phyloP scores from a whole-genome alignment of 1,140 invertebrate species.

The Drosophila obscura region DNA sequence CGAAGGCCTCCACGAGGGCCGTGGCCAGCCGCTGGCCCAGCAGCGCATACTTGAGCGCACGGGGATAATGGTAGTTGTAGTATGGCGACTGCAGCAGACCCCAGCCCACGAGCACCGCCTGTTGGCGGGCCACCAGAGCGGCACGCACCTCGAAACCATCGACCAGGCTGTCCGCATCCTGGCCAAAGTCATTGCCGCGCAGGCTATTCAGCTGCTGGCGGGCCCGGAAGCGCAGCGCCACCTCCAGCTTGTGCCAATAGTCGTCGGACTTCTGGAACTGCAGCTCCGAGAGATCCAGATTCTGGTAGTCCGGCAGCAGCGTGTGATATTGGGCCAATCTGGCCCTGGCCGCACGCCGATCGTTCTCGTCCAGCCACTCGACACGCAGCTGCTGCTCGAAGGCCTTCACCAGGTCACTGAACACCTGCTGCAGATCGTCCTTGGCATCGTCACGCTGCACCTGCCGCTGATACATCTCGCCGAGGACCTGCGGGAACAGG shows the following conservation, averaged over 20 bases:
- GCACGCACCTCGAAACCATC: constrained; percentile 62
- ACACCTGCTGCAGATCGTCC: constrained; percentile 59
- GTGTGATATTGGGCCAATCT: constrained; percentile 47
- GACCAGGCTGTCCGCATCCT: constrained; percentile 18
- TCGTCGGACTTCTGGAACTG: constrained; percentile 57
- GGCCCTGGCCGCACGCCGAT: constrained; percentile 47
- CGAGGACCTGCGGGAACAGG: constrained; percentile 64
- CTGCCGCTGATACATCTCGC: constrained; percentile 64
- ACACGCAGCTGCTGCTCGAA: constrained; percentile 55
- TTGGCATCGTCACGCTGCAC: constrained; percentile 54
- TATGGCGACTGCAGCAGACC: constrained; percentile 97
- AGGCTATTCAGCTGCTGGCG: constrained; percentile 53
- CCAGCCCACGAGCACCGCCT: constrained; percentile 96
- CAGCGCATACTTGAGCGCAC: constrained; percentile 95
- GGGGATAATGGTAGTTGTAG: constrained; percentile 94
- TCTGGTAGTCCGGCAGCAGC: constrained; percentile 53
- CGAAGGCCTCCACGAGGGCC: constrained; percentile 96
- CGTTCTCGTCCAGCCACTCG: constrained; percentile 70
- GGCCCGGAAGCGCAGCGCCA: constrained; percentile 43
- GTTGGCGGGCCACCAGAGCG: constrained; percentile 87
- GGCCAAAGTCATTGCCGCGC: constrained; percentile 44
- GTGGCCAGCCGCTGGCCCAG: constrained; percentile 98
- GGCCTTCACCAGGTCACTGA: constrained; percentile 56
- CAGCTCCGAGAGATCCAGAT: constrained; percentile 52
- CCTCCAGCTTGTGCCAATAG: constrained; percentile 65